These are phyloP conservation scores for Gymnarchus niloticus DNA, from an alignment of 2,113 vertebrate genomes.

Conservation along the genomic window DNA sequence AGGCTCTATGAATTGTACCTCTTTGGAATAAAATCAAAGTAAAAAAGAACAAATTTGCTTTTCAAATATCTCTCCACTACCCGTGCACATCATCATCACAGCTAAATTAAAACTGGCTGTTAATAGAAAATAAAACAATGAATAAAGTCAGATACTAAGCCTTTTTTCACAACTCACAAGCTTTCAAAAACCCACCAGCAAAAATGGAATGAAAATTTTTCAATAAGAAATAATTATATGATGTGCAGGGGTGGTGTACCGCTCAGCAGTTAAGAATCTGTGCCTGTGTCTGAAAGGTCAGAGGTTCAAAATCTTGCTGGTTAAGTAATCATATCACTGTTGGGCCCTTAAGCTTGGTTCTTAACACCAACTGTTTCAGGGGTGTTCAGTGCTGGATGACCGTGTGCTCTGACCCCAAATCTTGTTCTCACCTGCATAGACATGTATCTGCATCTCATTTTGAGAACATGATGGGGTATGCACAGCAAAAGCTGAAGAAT, in stretches of 20 bases:
- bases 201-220: conserved; percentile 1
- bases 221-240: neutral
- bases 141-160: neutral
- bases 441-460: neutral
- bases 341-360: neutral
- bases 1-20: neutral
- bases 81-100: neutral
- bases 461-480: neutral
- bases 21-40: neutral
- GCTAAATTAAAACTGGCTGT: neutral
- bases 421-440: no score
- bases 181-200: neutral
- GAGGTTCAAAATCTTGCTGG: neutral
- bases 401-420: no score
- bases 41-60: neutral
- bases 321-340: neutral
- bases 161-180: neutral
- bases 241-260: neutral
- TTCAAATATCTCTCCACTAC: neutral
- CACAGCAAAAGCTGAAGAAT: neutral
- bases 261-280: neutral
- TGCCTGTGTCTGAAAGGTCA: neutral
- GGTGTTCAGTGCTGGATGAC: no score
- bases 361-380: no score
- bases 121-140: neutral